Percentiles rank a stretch among this genome's conserved stretches.
These are phyloP conservation scores for Crypturellus undulatus DNA, from an alignment of 2,113 vertebrate genomes.

Conservation along the genomic window DNA sequence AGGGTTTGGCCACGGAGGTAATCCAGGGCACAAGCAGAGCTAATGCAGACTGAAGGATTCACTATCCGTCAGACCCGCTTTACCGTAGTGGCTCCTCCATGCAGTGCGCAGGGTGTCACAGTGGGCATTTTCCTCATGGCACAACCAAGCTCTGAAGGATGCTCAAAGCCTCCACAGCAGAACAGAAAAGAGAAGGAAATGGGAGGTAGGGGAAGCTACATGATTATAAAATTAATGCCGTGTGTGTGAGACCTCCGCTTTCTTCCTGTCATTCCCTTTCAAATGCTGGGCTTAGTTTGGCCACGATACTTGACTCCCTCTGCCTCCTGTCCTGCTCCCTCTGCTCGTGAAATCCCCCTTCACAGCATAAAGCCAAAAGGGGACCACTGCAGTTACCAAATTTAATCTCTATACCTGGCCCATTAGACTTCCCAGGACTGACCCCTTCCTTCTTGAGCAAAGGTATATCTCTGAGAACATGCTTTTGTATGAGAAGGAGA, in stretches of 20 bases:
- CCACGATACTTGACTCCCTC: neutral
- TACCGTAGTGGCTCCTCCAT: neutral
- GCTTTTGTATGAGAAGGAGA: neutral
- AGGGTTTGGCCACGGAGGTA: neutral
- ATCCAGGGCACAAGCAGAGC: neutral
- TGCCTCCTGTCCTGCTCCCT: neutral
- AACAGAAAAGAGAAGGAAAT: too few relatives aligned
- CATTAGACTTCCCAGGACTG: neutral
- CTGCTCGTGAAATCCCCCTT: neutral
- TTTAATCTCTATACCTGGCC: neutral
- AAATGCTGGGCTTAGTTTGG: neutral
- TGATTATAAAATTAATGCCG: too few relatives aligned
- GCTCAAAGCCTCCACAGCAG: too few relatives aligned
- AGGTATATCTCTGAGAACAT: neutral
- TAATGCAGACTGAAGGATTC: neutral
- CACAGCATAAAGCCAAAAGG: neutral
- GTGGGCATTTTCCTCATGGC: neutral
- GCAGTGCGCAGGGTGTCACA: neutral
- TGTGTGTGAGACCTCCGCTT: neutral
- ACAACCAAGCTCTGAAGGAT: neutral
- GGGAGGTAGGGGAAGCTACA: too few relatives aligned
- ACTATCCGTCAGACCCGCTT: neutral
- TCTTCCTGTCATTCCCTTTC: neutral
- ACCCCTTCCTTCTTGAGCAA: neutral
- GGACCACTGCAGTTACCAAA: neutral